phyloP scores from a whole-genome alignment of 1,140 invertebrate genomes.

The Lepidostoma basale region DNA sequence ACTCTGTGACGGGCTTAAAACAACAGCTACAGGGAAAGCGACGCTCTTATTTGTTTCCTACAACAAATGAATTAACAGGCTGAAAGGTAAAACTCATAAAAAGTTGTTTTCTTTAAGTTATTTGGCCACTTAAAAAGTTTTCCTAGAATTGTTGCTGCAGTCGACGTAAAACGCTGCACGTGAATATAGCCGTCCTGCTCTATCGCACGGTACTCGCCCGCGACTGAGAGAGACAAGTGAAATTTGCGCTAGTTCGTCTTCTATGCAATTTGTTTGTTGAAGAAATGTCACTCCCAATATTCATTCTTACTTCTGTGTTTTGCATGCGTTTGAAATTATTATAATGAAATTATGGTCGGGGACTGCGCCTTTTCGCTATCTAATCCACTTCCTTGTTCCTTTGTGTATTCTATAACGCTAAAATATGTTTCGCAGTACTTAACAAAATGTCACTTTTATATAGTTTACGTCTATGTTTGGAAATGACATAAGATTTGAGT shows the following conservation, averaged over 20 bases:
- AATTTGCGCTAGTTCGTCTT: background rate
- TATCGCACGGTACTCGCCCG: background rate
- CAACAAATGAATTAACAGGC: constrained; percentile 18
- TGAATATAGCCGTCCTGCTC: background rate
- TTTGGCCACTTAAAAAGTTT: constrained; percentile 23
- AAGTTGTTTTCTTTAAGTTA: constrained; percentile 9
- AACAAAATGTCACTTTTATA: constrained; percentile 23
- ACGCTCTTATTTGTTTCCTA: background rate
- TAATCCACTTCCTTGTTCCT: constrained; percentile 2
- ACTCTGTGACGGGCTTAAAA: constrained; percentile 6
- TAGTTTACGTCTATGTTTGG: constrained; percentile 39
- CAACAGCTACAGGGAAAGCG: background rate
- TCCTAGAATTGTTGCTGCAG: constrained; percentile 18
- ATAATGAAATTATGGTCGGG: background rate
- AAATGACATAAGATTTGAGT: constrained; percentile 43
- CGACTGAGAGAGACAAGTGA: background rate
- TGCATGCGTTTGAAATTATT: constrained; percentile 1
- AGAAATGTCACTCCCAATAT: constrained; percentile 31
- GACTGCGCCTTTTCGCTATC: background rate
- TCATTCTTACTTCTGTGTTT: background rate
- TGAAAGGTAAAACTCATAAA: background rate
- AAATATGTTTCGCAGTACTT: background rate
- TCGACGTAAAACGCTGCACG: background rate
- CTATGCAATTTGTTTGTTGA: constrained; percentile 31
- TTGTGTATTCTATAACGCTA: background rate